Evolutionary conservation across 92 coral and sea anemone species (phyloP), one percentile per base, ranked within the genome.

Genomic region (Paragorgia papillata): DNA sequence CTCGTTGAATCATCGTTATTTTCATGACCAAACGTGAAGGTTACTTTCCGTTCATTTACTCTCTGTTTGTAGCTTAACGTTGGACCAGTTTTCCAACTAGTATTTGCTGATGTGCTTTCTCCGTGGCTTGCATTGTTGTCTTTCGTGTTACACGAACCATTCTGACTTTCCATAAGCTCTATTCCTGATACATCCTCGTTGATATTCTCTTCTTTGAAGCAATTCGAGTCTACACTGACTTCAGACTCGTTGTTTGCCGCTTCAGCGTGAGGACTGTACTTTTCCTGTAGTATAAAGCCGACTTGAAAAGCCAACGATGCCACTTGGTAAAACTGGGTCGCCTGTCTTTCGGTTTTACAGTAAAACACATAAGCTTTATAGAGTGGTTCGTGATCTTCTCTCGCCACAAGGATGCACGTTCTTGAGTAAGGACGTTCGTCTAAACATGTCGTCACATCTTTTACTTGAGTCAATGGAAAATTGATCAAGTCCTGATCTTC

Each of bases 251-350:
- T 37, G 43, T 37, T 37, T 4, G 43, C 10, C 43, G 4, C 43
- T 10, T 4, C 10, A 4, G 43, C 4, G 43, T 37, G 4, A 4
- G 43, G 43, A 37, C 10, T 4, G n/a, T 2, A 46, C 9, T 15
- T 68, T 2, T 68, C 39, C 32, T 44, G 59, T 7, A 44, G 20
- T 7, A 79, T 79, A 18, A 63, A 79, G 25, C 81, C 74, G 21
- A 84, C 65, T 17, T 71, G 39, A 44, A 84, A 84, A 28, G 81
- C 63, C 13, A 69, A 62, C 17, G 80, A 69, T 9, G 80, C 69
- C 37, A 79, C 53, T 29, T 65, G 57, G 30, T 55, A 70, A 46
- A 84, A 62, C 27, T 71, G 74, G 26, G 57, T 18, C 21, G 76
- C 84, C 54, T 74, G 15, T 12, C 55, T 73, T 24, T 68, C 80